phyloP scores from a whole-genome alignment of 1,140 invertebrate genomes.

The Chymomyza costata region DNA sequence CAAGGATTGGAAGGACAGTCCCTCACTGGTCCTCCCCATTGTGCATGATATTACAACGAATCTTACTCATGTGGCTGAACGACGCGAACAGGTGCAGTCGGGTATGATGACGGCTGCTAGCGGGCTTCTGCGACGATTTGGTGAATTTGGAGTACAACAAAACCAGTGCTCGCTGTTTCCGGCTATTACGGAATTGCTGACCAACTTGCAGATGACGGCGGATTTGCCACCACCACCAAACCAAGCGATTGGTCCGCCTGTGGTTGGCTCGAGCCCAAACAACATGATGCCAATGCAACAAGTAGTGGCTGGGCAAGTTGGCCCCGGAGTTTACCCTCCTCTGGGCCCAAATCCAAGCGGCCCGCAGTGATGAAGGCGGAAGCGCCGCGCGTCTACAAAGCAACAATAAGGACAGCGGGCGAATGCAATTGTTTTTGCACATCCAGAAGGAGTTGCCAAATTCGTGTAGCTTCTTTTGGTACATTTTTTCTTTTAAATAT shows the following conservation, averaged over 20 bases:
- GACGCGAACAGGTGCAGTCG: slow-evolving; percentile 81
- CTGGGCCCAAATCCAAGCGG: slow-evolving; percentile 61
- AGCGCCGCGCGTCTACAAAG: slow-evolving; percentile 68
- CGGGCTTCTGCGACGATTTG: slow-evolving; percentile 81
- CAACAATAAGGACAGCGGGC: slow-evolving; percentile 35
- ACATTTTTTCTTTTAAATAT: too few species aligned
- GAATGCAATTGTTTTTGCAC: slow-evolving; percentile 30
- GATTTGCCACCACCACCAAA: slow-evolving; percentile 78
- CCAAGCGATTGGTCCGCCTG: slow-evolving; percentile 57
- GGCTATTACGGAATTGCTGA: slow-evolving; percentile 89
- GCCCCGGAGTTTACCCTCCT: slow-evolving; percentile 51
- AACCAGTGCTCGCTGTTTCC: slow-evolving; percentile 91
- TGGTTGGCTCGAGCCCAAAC: slow-evolving; percentile 77
- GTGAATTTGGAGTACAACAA: slow-evolving; percentile 79
- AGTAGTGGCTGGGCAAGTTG: slow-evolving; percentile 53
- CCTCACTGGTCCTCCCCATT: slow-evolving; percentile 88
- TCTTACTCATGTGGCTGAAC: slow-evolving; percentile 89
- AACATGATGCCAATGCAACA: slow-evolving; percentile 77
- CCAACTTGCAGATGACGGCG: slow-evolving; percentile 85
- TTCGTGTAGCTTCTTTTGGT: too few species aligned
- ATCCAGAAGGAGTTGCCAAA: too few species aligned
- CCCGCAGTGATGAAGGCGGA: slow-evolving; percentile 75
- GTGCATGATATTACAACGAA: slow-evolving; percentile 92
- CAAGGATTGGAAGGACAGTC: slow-evolving; percentile 81
- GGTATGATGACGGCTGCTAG: slow-evolving; percentile 81